Base-by-base conservation (phyloP, 2,797 vertebrate genomes). In the Xyrichtys novacula region DNA sequence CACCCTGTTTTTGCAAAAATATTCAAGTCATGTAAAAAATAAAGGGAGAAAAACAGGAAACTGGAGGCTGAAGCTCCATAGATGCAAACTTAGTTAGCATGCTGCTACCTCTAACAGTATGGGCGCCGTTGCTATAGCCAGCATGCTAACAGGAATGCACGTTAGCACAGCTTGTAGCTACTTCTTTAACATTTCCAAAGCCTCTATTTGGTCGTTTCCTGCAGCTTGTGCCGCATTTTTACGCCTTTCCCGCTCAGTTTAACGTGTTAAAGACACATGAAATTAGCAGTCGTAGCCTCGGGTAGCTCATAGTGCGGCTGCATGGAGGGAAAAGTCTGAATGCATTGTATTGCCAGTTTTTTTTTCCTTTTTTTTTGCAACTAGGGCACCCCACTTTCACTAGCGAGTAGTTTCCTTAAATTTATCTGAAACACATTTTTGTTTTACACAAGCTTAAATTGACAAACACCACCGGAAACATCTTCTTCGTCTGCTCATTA, bases 251-350 rank as follows among this genome's bases (percentile, higher is more conserved):
- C 22, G 0, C 14, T 5, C 7, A 1, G 3, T 20, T 5, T 0
- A 20, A 31, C 6, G 2, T 39, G 40, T 10, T 2, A 3, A 26
- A 46, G 25, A 15, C 22, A 25, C 38, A 9, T 2, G 22, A 19
- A 15, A 22, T 1, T 3, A 12, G 42, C 60, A 36, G 12, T 11
- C n/a, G 9, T 4, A 43, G 32, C 26, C 42, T 14, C 90, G 89
- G 89, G 91, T 84, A 91, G 90, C 88, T 93, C 94, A 92, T 93
- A 88, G 92, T 88, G 89, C 94, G 90, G 92, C 89, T 92, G 88
- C 90, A 92, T 95, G 95, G 95, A 91, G 90, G 91, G 89, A 92
- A 91, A 90, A 53, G 78, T 84, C 83, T 85, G 84, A 76, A 86
- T 70, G 81, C 78, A 74, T 53, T 75, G 67, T 42, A 77, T n/a